Percentiles rank a stretch among this genome's conserved stretches.
These are phyloP conservation scores for Pseudoatta argentina DNA, from an alignment of 1,140 invertebrate species.

Conservation along the genomic window DNA sequence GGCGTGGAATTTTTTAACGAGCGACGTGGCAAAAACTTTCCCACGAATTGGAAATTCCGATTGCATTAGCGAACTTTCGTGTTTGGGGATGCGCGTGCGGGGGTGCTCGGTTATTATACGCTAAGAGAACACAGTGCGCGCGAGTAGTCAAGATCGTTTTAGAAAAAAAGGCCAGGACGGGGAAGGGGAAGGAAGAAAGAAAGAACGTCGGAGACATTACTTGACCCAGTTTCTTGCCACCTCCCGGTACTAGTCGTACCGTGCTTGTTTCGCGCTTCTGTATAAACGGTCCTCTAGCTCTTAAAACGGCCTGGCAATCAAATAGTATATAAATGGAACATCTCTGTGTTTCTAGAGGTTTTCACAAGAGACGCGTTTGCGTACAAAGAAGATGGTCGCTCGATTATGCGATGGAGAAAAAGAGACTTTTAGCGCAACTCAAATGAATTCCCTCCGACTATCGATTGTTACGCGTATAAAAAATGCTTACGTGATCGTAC, in stretches of 20 bases:
- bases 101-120: slow-evolving; percentile 57
- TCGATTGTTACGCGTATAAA: background rate
- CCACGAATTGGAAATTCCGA: slow-evolving; percentile 55
- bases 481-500: background rate
- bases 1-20: slow-evolving; percentile 59
- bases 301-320: slow-evolving; percentile 71
- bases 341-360: slow-evolving; percentile 42
- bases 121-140: slow-evolving; percentile 44
- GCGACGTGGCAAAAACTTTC: slow-evolving; percentile 55
- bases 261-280: slow-evolving; percentile 63
- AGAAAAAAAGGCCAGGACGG: background rate
- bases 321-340: slow-evolving; percentile 68
- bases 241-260: slow-evolving; percentile 14
- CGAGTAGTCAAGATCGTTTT: slow-evolving; percentile 58
- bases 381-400: slow-evolving; percentile 10
- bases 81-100: slow-evolving; percentile 44
- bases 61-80: slow-evolving; percentile 65
- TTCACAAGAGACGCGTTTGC: slow-evolving; percentile 24
- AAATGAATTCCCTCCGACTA: background rate
- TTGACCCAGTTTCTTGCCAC: slow-evolving; percentile 71
- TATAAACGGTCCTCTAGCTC: slow-evolving; percentile 54
- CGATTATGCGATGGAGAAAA: slow-evolving; percentile 31
- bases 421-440: slow-evolving; percentile 25
- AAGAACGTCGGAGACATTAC: slow-evolving; percentile 65
- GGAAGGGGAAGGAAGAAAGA: background rate